Conservation (phyloP, 2,113 vertebrate genomes). For the Proterorhinus semilunaris region DNA sequence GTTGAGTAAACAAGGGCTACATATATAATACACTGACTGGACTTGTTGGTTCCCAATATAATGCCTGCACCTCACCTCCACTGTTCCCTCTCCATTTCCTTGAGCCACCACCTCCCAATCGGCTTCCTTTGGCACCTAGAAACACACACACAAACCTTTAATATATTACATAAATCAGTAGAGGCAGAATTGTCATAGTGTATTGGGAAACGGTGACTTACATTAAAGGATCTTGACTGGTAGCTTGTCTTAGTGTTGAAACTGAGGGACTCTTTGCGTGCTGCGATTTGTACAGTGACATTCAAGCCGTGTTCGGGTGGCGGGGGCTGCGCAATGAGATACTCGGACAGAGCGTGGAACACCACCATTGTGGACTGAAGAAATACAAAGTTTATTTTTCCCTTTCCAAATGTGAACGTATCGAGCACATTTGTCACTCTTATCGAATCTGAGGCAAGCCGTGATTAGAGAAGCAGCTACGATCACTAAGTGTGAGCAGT, state of each 20-base stretch:
- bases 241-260: conserved; percentile 59
- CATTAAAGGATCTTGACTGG: conserved; percentile 49
- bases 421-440: no score
- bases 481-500: no score
- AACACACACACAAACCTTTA: conserved; percentile 15
- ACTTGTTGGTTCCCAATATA: neutral
- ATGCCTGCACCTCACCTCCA: conserved; percentile 69
- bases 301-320: conserved; percentile 39
- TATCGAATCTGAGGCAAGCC: neutral
- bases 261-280: conserved; percentile 57
- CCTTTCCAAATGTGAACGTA: neutral
- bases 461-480: no score
- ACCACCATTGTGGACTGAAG: conserved; percentile 77
- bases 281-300: conserved; percentile 59
- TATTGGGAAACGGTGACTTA: neutral
- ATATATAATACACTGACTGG: no score
- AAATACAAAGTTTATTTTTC: neutral
- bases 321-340: conserved; percentile 54
- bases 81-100: conserved; percentile 78
- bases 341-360: conserved; percentile 75
- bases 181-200: no score
- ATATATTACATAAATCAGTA: neutral
- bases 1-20: no score
- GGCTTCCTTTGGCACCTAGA: conserved; percentile 61
- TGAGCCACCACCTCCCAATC: conserved; percentile 72